Conservation (phyloP, 2,797 vertebrate species). For the Brachyrhaphis roseni region DNA sequence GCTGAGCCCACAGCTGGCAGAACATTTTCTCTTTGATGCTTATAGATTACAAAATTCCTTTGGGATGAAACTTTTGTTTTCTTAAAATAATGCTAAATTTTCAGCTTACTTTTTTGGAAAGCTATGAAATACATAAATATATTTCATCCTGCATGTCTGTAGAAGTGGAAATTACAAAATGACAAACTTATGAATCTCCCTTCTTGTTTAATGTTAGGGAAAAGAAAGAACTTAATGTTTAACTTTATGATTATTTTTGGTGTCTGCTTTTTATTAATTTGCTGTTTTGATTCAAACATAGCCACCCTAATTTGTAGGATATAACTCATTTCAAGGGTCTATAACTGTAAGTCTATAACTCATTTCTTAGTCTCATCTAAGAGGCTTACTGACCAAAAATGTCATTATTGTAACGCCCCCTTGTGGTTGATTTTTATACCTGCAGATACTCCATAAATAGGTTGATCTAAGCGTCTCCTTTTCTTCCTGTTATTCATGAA, state of each 20-base stretch:
- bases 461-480: slow-evolving; percentile 9
- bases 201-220: background rate
- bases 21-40: background rate
- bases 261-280: background rate
- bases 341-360: too few relatives aligned
- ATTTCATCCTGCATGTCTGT: background rate
- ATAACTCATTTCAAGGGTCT: background rate
- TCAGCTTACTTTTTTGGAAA: background rate
- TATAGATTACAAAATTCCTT: too few relatives aligned
- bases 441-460: slow-evolving; percentile 1
- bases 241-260: background rate
- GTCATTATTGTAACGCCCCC: slow-evolving; percentile 21
- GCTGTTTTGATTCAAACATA: background rate
- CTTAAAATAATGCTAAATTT: background rate
- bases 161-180: background rate
- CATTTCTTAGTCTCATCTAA: too few relatives aligned
- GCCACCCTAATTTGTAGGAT: background rate
- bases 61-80: background rate
- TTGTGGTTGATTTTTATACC: slow-evolving; percentile 25
- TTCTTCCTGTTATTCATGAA: slow-evolving; percentile 37
- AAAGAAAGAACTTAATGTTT: background rate
- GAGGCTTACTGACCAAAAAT: background rate
- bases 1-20: background rate
- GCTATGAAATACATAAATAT: background rate
- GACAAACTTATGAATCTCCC: background rate